phyloP scores from a whole-genome alignment of 35 echinoderm and acorn worm genomes.

The Ptychodera flava region DNA sequence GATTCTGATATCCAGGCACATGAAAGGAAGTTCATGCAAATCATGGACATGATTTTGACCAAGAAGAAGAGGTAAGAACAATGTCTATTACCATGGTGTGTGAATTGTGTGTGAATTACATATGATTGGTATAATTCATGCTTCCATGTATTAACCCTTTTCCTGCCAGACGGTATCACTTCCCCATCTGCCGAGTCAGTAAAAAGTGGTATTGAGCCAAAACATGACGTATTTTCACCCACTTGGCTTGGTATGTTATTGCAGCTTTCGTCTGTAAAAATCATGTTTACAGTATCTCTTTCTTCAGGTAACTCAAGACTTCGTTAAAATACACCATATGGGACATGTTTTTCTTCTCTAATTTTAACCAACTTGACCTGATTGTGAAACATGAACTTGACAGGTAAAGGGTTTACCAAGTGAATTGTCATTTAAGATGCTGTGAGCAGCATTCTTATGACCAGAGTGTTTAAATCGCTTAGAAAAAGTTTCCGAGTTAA shows the following conservation, averaged over 20 bases:
- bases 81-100: neutral
- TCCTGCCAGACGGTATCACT: too few species aligned
- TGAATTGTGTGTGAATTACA: neutral
- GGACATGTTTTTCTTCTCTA: too few species aligned
- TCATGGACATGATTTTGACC: constrained; percentile 97
- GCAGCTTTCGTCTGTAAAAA: too few species aligned
- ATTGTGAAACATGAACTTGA: too few species aligned
- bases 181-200: too few species aligned
- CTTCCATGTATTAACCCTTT: too few species aligned
- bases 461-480: neutral
- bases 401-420: neutral
- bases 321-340: too few species aligned
- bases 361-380: too few species aligned
- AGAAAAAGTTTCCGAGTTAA: too few species aligned
- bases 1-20: constrained; percentile 76
- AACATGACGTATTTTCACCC: neutral
- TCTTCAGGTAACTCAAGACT: too few species aligned
- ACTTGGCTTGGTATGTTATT: neutral
- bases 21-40: constrained; percentile 85
- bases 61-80: constrained; percentile 79
- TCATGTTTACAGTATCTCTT: too few species aligned
- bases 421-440: neutral
- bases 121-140: neutral
- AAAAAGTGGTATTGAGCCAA: neutral
- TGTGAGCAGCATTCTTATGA: neutral